Evolutionary conservation across 2,888 invertebrate genomes (phyloP).

Genomic region (Deladenus siricidicola): DNA sequence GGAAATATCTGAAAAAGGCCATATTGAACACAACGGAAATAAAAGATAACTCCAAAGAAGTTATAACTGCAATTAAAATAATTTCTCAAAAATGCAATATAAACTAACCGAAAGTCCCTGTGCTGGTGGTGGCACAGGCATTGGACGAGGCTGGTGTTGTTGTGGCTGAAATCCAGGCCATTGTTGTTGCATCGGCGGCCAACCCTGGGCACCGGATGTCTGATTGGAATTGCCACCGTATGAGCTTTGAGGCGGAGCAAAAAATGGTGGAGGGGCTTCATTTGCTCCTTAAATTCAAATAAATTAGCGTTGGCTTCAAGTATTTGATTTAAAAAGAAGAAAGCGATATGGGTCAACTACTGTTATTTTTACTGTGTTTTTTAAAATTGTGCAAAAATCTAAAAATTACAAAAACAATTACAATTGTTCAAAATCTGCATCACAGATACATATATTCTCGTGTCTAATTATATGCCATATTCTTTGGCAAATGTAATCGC

Average conservation of each 20-base stretch:
- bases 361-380: too few species aligned
- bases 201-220: not conserved
- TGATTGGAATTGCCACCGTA: not conserved
- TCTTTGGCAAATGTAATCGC: not conserved
- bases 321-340: too few species aligned
- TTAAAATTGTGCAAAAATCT: too few species aligned
- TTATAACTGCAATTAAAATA: too few species aligned
- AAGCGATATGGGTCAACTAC: too few species aligned
- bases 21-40: too few species aligned
- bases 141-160: not conserved
- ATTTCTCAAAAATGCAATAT: too few species aligned
- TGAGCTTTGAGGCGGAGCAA: not conserved
- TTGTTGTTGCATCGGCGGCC: conserved; percentile 5
- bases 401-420: too few species aligned
- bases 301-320: not conserved
- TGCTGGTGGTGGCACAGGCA: conserved; percentile 17
- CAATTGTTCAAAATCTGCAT: too few species aligned
- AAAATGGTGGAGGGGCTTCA: not conserved
- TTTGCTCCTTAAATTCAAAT: too few species aligned
- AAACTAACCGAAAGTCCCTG: conserved; percentile 2
- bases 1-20: conserved; percentile 14
- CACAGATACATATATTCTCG: too few species aligned
- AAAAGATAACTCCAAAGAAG: too few species aligned
- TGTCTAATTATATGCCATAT: not conserved
- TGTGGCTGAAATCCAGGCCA: conserved; percentile 10